A percentile compares a stretch with the other conserved stretches of the same genome.
These are phyloP conservation scores for Pedicia rivosa DNA, from an alignment of 2,888 invertebrate genomes.

Conservation along the genomic window DNA sequence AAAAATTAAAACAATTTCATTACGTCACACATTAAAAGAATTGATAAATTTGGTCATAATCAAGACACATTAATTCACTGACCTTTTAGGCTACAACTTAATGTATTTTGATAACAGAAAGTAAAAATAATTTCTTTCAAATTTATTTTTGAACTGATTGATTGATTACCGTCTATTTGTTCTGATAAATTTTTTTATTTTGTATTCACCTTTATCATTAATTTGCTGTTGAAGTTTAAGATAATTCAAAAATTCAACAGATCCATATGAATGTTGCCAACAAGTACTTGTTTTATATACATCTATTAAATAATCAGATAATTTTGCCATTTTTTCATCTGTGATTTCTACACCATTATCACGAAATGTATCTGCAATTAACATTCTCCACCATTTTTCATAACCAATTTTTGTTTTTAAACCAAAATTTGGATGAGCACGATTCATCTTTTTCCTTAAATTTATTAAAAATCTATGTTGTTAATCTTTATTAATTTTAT, in stretches of 20 bases:
- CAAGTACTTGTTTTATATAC: conserved; percentile 53
- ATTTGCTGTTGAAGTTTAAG: conserved; percentile 28
- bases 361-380: conserved; percentile 24
- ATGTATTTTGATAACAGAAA: too few relatives aligned
- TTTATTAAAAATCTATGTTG: neutral
- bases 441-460: conserved; percentile 35
- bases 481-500: neutral
- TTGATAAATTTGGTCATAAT: too few relatives aligned
- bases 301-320: conserved; percentile 46
- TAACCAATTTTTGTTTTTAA: conserved; percentile 47
- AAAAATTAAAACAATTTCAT: too few relatives aligned
- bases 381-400: conserved; percentile 66
- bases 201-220: conserved; percentile 16
- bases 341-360: conserved; percentile 24
- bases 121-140: too few relatives aligned
- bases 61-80: too few relatives aligned
- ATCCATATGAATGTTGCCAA: conserved; percentile 56
- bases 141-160: too few relatives aligned
- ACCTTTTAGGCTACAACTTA: too few relatives aligned
- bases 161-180: too few relatives aligned
- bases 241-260: conserved; percentile 43
- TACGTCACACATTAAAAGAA: too few relatives aligned
- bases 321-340: conserved; percentile 29
- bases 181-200: too few relatives aligned
- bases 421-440: conserved; percentile 69